Conservation (phyloP, 2,113 vertebrate genomes). For the Erpornis zantholeuca region DNA sequence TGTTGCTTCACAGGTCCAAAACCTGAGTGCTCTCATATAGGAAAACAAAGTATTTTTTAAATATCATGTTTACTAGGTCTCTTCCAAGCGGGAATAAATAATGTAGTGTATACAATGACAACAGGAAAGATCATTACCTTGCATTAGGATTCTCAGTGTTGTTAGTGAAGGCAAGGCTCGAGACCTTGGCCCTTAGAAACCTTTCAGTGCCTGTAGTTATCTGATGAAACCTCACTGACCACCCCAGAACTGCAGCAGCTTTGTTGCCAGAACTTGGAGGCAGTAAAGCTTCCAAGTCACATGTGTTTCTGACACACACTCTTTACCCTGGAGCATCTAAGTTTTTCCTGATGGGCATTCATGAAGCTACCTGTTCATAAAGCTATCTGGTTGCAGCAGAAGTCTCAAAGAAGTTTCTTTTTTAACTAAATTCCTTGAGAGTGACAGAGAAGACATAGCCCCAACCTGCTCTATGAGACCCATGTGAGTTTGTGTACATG, state of each 20-base stretch:
- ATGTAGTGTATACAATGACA: not conserved
- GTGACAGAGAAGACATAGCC: not conserved
- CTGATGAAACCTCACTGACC: not conserved
- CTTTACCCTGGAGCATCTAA: not conserved
- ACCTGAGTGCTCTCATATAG: not conserved
- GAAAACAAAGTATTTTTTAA: not conserved
- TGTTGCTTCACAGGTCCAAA: not conserved
- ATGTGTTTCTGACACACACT: not conserved
- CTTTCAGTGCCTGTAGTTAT: not conserved
- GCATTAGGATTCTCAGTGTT: not conserved
- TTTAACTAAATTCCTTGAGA: not conserved
- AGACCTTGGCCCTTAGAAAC: not conserved
- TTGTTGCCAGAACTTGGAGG: not conserved
- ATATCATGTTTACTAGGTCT: not conserved
- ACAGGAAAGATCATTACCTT: not conserved
- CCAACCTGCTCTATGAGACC: not conserved
- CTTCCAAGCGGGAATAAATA: slow-evolving; percentile 1
- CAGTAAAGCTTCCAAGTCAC: not conserved
- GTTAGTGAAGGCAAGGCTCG: not conserved
- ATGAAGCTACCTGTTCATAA: not conserved
- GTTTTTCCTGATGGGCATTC: not conserved
- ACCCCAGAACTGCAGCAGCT: not conserved
- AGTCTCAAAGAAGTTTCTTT: not conserved
- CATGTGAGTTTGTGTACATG: not conserved
- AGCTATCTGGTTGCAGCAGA: not conserved